Conservation (phyloP, 2,797 vertebrate species). For the Dryobates pubescens region DNA sequence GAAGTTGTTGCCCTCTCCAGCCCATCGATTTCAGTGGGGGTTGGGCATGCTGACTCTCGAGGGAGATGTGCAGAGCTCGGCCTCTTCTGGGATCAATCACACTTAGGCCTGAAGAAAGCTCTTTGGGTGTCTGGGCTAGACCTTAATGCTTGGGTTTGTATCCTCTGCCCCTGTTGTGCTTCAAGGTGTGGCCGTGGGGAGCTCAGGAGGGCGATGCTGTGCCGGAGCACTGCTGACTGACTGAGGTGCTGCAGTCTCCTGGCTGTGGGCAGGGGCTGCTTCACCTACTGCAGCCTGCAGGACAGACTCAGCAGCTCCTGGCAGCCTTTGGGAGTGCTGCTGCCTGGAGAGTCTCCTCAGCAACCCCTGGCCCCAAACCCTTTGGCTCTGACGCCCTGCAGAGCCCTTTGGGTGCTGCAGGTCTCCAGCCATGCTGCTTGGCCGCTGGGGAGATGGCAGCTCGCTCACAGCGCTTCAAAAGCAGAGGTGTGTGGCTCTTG, state of each 20-base stretch:
- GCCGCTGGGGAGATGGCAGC: not conserved
- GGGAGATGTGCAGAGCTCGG: not conserved
- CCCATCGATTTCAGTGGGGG: not conserved
- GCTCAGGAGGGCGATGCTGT: not conserved
- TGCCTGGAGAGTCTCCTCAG: not conserved
- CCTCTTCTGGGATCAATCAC: not conserved
- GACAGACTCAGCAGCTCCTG: not conserved
- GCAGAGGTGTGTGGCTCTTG: not conserved
- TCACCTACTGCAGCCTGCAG: not conserved
- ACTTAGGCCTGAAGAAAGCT: not conserved
- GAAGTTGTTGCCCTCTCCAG: not conserved
- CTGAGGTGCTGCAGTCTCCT: not conserved
- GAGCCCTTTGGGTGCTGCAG: not conserved
- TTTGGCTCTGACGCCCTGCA: not conserved
- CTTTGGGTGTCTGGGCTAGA: not conserved
- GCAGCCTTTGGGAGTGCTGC: not conserved
- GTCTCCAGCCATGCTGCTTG: not conserved
- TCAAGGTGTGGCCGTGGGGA: not conserved
- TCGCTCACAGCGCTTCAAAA: not conserved
- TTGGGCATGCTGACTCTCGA: not conserved
- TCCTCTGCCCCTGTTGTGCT: not conserved
- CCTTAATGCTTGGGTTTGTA: not conserved
- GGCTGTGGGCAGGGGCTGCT: not conserved
- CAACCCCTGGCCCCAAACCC: not conserved
- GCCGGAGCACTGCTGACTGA: not conserved